A percentile compares a stretch with the other conserved stretches of the same genome.
Conservation (phyloP, 2,888 invertebrate genomes). For the Lamellibrachia satsuma region DNA sequence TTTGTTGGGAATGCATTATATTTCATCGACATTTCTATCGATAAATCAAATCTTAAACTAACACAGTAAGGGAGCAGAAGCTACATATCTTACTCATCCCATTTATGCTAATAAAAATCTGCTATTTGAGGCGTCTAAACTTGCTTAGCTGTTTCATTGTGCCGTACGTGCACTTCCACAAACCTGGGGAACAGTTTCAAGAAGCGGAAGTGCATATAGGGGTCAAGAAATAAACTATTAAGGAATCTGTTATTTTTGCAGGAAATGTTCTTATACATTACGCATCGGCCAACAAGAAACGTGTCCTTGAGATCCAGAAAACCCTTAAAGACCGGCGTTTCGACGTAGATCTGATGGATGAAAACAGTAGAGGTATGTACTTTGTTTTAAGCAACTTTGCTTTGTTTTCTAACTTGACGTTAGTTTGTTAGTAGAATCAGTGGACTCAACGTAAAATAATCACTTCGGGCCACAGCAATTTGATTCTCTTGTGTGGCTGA, state of each 20-base stretch:
- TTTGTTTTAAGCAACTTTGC: not conserved
- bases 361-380: not conserved
- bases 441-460: no score
- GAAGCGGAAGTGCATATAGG: no score
- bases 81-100: not conserved
- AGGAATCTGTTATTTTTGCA: not conserved
- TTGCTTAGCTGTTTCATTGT: not conserved
- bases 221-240: not conserved
- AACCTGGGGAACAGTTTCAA: no score
- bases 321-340: not conserved
- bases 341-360: not conserved
- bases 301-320: not conserved
- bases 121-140: not conserved
- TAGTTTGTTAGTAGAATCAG: no score
- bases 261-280: not conserved
- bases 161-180: not conserved
- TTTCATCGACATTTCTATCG: not conserved
- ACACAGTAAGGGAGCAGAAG: not conserved
- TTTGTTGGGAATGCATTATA: not conserved
- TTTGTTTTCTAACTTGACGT: no score
- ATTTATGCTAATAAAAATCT: not conserved
- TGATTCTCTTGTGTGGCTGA: no score
- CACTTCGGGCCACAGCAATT: no score
- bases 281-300: not conserved
- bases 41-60: not conserved